These are phyloP conservation scores for Papilio polyxenes DNA, from an alignment of 1,140 invertebrate species.

Conservation along the genomic window DNA sequence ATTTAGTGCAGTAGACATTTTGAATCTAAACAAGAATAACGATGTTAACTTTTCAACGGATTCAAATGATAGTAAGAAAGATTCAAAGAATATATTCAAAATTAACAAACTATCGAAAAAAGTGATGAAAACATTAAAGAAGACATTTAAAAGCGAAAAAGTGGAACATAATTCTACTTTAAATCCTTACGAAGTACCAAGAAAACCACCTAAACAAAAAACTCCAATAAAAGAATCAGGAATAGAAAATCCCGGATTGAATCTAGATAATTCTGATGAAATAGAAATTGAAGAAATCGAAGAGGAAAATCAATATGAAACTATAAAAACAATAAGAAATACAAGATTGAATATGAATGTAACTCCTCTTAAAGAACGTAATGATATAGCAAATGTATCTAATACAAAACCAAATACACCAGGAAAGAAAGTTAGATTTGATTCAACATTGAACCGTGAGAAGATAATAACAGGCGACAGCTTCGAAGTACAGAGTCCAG, in stretches of 20 bases:
- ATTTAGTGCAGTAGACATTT: conserved; percentile 75
- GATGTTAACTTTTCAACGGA: conserved; percentile 62
- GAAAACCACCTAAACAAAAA: conserved; percentile 68
- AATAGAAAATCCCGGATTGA: conserved; percentile 75
- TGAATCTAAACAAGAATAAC: conserved; percentile 70
- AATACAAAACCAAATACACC: conserved; percentile 63
- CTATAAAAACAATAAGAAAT: conserved; percentile 72
- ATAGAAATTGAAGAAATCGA: conserved; percentile 73
- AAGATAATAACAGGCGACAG: conserved; percentile 79
- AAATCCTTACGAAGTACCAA: conserved; percentile 77
- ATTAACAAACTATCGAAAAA: conserved; percentile 75
- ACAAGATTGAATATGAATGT: conserved; percentile 73
- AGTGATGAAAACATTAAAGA: conserved; percentile 77
- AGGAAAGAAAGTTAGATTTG: conserved; percentile 78
- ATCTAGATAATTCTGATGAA: conserved; percentile 77
- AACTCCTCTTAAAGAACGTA: conserved; percentile 68
- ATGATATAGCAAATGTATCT: conserved; percentile 57
- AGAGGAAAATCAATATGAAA: conserved; percentile 73
- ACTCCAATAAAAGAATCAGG: conserved; percentile 60
- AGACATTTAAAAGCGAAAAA: conserved; percentile 77
- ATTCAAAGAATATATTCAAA: conserved; percentile 69
- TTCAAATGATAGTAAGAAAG: conserved; percentile 66
- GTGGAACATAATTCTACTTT: conserved; percentile 59
- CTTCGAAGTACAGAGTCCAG: conserved; percentile 73
- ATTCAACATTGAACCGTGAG: conserved; percentile 76